phyloP scores from a whole-genome alignment of 2,113 vertebrate species.

The Copsychus sechellarum region DNA sequence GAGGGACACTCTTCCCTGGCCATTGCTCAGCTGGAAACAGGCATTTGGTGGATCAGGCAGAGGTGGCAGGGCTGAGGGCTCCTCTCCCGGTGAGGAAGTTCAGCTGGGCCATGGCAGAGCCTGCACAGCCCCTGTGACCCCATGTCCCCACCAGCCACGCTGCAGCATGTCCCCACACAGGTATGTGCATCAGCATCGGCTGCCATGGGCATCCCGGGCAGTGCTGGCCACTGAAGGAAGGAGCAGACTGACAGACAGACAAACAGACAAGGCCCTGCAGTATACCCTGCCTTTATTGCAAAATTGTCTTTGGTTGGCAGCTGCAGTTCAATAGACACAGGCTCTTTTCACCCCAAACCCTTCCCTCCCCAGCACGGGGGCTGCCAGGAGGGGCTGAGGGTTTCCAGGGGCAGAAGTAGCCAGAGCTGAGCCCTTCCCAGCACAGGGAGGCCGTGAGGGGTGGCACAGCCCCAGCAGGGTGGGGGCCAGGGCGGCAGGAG shows the following conservation, averaged over 20 bases:
- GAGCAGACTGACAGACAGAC: not conserved
- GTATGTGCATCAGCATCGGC: accelerated
- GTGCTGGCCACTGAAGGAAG: not conserved
- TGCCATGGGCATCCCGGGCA: accelerated
- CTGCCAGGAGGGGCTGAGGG: not conserved
- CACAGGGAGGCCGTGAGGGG: accelerated
- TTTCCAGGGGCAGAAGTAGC: not conserved
- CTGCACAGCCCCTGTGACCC: accelerated
- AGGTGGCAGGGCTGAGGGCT: not conserved
- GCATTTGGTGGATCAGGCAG: not conserved
- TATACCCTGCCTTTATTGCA: not conserved
- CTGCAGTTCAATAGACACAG: not conserved
- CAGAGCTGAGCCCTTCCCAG: accelerated
- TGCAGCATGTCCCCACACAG: not conserved
- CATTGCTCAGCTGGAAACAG: not conserved
- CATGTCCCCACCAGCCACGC: not conserved
- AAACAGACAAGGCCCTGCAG: not conserved
- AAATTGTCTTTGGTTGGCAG: not conserved
- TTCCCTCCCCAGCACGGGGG: accelerated
- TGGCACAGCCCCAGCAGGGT: accelerated
- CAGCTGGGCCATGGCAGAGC: not conserved
- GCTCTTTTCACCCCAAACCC: not conserved
- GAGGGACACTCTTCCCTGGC: not conserved
- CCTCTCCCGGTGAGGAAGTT: not conserved
- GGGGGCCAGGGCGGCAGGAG: accelerated